phyloP scores from a whole-genome alignment of 2,113 vertebrate species.

The Galbula dea region DNA sequence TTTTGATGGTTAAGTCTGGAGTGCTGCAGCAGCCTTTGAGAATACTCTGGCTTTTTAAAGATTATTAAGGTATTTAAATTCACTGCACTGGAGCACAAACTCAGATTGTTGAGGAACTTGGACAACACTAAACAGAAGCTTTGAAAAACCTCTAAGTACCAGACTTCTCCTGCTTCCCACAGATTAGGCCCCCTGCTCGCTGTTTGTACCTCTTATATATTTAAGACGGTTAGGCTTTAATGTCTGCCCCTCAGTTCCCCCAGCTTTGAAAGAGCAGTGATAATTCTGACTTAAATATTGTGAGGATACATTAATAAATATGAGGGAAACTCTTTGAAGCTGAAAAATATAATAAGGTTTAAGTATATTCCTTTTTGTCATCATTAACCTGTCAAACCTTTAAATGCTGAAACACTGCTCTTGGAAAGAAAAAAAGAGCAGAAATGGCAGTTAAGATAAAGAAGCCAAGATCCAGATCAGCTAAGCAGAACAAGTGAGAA shows the following conservation, averaged over 20 bases:
- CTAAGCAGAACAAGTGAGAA: background rate
- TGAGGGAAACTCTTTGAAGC: conserved; percentile 57
- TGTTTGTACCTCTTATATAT: background rate
- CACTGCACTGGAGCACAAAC: background rate
- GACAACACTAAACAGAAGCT: background rate
- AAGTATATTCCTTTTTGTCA: conserved; percentile 44
- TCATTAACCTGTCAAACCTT: conserved; percentile 45
- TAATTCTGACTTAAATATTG: conserved; percentile 53
- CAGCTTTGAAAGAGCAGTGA: conserved; percentile 19
- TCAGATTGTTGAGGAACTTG: background rate
- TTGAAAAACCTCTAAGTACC: background rate
- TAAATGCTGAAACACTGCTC: conserved; percentile 15
- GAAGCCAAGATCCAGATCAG: background rate
- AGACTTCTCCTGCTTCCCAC: background rate
- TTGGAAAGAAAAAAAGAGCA: background rate
- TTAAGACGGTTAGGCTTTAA: background rate
- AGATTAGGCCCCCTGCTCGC: conserved; percentile 10
- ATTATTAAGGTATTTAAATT: background rate
- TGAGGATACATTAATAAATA: conserved; percentile 59
- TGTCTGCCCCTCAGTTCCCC: background rate
- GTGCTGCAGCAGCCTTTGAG: background rate
- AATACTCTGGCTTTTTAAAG: background rate
- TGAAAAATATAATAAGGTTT: conserved; percentile 49
- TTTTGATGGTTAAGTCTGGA: background rate
- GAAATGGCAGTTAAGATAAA: conserved; percentile 1